phyloP scores from a whole-genome alignment of 2,797 vertebrate genomes.

The Amblyopsis hoosieri region DNA sequence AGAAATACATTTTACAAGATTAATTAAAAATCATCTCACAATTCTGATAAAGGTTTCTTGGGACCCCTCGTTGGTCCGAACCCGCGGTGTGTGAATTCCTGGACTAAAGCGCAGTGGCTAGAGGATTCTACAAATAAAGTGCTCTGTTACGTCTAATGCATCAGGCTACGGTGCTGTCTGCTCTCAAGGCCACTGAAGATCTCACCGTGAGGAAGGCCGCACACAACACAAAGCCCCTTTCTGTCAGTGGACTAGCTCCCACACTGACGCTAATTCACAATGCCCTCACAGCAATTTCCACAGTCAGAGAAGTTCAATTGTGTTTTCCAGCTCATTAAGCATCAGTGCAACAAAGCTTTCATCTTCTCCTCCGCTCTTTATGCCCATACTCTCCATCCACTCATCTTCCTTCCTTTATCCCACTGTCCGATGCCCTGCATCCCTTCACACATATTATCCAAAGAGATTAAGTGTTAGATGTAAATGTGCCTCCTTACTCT shows the following conservation, averaged over 20 bases:
- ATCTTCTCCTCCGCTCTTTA: slow-evolving; percentile 64
- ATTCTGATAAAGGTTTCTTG: too few species aligned
- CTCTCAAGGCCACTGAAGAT: slow-evolving; percentile 35
- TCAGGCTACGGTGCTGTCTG: slow-evolving; percentile 25
- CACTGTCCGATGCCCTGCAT: slow-evolving; percentile 39
- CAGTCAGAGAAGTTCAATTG: slow-evolving; percentile 85
- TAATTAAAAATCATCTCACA: too few species aligned
- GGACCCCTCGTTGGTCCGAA: too few species aligned
- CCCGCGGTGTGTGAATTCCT: too few species aligned
- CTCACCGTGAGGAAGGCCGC: slow-evolving; percentile 66
- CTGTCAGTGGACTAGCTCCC: slow-evolving; percentile 81
- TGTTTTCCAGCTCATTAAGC: slow-evolving; percentile 90
- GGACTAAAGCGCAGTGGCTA: too few species aligned
- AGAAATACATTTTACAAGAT: too few species aligned
- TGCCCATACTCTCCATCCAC: slow-evolving; percentile 43
- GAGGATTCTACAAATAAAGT: slow-evolving; percentile 15
- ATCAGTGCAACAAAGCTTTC: slow-evolving; percentile 82
- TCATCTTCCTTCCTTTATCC: slow-evolving; percentile 53
- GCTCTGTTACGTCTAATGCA: slow-evolving; percentile 37
- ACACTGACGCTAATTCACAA: slow-evolving; percentile 84
- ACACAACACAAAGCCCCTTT: slow-evolving; percentile 78
- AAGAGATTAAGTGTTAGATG: slow-evolving; percentile 42
- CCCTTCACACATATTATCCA: slow-evolving; percentile 30
- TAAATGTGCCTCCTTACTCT: slow-evolving; percentile 49
- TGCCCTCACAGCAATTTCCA: slow-evolving; percentile 86